A percentile compares a stretch with the other conserved stretches of the same genome.
Evolutionary conservation across 2,888 invertebrate genomes (phyloP).

Genomic region (Tachystola acroxantha): DNA sequence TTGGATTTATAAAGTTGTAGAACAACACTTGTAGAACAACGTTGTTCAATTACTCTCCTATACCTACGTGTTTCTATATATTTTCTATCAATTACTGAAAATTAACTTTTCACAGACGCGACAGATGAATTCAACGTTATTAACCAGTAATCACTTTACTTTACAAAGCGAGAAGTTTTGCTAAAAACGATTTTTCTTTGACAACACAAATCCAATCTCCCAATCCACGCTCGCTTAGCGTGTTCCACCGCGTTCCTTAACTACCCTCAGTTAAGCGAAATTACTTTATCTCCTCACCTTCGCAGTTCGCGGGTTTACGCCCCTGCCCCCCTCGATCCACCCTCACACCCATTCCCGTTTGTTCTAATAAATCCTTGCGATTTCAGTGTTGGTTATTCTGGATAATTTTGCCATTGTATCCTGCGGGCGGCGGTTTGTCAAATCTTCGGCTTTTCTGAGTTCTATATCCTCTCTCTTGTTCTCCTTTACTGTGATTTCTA

Average conservation of each 20-base stretch:
- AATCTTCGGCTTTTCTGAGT: too few species aligned
- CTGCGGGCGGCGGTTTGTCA: neutral
- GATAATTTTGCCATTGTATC: neutral
- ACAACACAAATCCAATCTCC: constrained; percentile 1
- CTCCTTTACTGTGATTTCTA: too few species aligned
- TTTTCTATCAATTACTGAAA: too few species aligned
- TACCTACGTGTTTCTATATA: too few species aligned
- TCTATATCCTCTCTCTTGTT: too few species aligned
- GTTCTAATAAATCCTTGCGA: constrained; percentile 1
- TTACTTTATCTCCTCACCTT: constrained; percentile 57
- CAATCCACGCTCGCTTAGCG: constrained; percentile 29
- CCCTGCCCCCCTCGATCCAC: constrained; percentile 11
- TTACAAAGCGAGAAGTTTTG: neutral
- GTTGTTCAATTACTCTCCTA: too few species aligned
- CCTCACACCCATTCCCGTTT: constrained; percentile 1
- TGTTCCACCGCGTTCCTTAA: constrained; percentile 44
- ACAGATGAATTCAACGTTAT: neutral
- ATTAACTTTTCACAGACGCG: too few species aligned
- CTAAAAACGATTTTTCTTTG: constrained; percentile 1
- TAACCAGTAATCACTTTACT: constrained; percentile 1
- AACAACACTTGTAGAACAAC: too few species aligned
- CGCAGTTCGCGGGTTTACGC: constrained; percentile 27
- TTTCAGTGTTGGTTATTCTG: constrained; percentile 1
- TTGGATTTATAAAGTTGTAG: too few species aligned
- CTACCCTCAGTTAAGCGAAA: constrained; percentile 51